Percentiles rank a stretch among this genome's conserved stretches.
Evolutionary conservation across 2,888 invertebrate species (phyloP).

Genomic region (Notocelia uddmanniana): DNA sequence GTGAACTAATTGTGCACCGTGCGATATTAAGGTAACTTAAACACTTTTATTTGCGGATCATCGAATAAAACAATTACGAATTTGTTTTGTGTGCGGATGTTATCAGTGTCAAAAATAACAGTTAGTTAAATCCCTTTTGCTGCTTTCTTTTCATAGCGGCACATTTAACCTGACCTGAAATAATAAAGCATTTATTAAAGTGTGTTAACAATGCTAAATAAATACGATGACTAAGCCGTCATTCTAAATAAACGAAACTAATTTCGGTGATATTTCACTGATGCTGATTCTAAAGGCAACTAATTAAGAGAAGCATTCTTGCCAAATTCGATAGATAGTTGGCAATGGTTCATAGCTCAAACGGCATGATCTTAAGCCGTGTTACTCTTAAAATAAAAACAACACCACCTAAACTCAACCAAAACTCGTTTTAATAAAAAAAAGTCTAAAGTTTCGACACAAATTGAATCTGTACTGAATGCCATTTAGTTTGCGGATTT

Average conservation of each 20-base stretch:
- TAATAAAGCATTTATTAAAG: not conserved
- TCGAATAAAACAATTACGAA: slow-evolving; percentile 30
- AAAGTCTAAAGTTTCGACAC: not conserved
- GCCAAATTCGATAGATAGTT: not conserved
- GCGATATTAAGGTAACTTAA: slow-evolving; percentile 38
- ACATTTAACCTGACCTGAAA: not conserved
- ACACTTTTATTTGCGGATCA: not conserved
- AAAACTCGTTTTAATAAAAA: not conserved
- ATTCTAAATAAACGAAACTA: not conserved
- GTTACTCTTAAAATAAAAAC: not conserved
- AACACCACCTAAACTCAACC: not conserved
- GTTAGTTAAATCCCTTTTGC: slow-evolving; percentile 4
- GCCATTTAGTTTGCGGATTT: not conserved
- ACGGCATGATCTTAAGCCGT: not conserved
- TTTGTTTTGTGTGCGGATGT: slow-evolving; percentile 17
- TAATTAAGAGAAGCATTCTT: not conserved
- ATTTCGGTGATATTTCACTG: not conserved
- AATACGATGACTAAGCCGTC: not conserved
- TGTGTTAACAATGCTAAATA: not conserved
- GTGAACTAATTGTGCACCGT: slow-evolving; percentile 37
- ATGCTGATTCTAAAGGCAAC: not conserved
- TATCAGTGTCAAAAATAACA: slow-evolving; percentile 24
- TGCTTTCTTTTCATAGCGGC: slow-evolving; percentile 22
- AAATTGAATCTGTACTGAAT: not conserved
- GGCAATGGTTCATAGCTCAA: not conserved